phyloP scores from a whole-genome alignment of 1,140 invertebrate species.

The Onthophagus taurus region DNA sequence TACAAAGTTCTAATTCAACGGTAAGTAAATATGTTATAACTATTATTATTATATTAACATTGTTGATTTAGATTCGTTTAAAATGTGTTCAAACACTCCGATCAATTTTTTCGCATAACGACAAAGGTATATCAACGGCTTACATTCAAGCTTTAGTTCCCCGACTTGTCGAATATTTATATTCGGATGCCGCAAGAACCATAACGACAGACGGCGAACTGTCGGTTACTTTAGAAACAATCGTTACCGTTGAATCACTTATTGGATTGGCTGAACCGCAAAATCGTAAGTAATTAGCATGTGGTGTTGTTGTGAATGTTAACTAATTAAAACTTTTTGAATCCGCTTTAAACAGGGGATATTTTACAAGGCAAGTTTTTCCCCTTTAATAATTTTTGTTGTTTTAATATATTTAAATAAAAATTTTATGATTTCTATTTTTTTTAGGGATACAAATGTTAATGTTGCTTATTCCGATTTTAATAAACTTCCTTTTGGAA shows the following conservation, averaged over 20 bases:
- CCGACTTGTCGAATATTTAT: conserved; percentile 59
- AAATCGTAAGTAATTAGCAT: conserved; percentile 57
- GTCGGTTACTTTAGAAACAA: conserved; percentile 55
- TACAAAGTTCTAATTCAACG: conserved; percentile 63
- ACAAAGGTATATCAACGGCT: conserved; percentile 58
- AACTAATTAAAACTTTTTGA: conserved; percentile 21
- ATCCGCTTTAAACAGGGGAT: conserved; percentile 41
- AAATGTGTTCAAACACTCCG: conserved; percentile 71
- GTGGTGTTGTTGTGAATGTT: conserved; percentile 16
- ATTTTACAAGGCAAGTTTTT: conserved; percentile 43
- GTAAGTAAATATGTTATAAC: conserved; percentile 41
- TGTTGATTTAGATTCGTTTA: conserved; percentile 50
- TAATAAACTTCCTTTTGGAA: conserved; percentile 76
- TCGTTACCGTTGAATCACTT: conserved; percentile 61
- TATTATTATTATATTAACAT: neutral
- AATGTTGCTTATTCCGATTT: conserved; percentile 74
- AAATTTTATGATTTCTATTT: conserved; percentile 17
- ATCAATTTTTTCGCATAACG: conserved; percentile 63
- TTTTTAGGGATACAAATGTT: conserved; percentile 77
- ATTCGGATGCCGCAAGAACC: conserved; percentile 49
- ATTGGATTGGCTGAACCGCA: conserved; percentile 64
- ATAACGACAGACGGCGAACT: conserved; percentile 51
- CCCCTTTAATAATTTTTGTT: no score
- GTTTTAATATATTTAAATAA: neutral
- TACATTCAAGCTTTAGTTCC: conserved; percentile 77